These are phyloP conservation scores for Matsumyia berberina DNA, from an alignment of 2,888 invertebrate genomes.

Conservation along the genomic window DNA sequence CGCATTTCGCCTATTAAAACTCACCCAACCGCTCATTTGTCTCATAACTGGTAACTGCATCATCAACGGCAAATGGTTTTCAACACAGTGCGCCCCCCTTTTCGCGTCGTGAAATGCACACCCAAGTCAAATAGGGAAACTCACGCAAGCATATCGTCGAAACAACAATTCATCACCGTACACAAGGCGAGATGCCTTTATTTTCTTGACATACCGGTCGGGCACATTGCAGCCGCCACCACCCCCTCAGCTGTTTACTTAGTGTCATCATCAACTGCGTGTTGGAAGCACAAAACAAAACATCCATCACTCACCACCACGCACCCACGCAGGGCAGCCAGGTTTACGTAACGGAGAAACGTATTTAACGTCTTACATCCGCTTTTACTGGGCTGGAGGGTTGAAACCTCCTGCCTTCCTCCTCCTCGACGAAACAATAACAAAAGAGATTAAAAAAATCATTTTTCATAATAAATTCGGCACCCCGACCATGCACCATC, in stretches of 20 bases:
- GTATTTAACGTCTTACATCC: background rate
- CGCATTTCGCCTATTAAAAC: too few species aligned
- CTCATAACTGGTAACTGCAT: too few species aligned
- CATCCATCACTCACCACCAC: slow-evolving; percentile 27
- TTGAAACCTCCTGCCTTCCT: background rate
- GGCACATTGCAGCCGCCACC: background rate
- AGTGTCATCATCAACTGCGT: slow-evolving; percentile 23
- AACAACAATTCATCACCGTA: background rate
- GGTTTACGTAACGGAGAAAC: background rate
- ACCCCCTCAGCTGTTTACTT: slow-evolving; percentile 8
- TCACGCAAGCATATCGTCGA: too few species aligned
- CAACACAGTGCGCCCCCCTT: too few species aligned
- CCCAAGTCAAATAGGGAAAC: too few species aligned
- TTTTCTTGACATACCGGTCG: background rate
- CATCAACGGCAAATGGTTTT: too few species aligned
- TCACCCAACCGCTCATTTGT: too few species aligned
- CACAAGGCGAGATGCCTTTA: background rate
- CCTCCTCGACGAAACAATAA: background rate
- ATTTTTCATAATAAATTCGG: slow-evolving; percentile 34
- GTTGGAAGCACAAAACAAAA: slow-evolving; percentile 4
- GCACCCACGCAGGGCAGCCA: background rate
- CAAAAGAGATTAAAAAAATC: slow-evolving; percentile 28
- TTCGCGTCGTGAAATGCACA: too few species aligned
- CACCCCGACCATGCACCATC: background rate
- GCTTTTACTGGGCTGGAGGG: background rate